Conservation (phyloP, 2,113 vertebrate species). For the Rafetus swinhoei region DNA sequence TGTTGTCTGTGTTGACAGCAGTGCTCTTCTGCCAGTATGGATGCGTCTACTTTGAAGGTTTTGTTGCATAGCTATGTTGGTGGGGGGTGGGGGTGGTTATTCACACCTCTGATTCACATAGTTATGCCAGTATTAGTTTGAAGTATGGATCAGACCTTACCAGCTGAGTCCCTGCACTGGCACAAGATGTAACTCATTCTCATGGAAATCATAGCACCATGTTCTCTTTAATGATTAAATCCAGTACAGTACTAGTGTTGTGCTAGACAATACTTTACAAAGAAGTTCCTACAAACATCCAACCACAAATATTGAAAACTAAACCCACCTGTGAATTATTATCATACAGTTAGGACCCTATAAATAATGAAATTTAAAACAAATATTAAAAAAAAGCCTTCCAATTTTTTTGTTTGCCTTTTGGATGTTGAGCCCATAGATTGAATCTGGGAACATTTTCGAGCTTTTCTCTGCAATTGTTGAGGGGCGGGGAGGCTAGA, state of each 20-base stretch:
- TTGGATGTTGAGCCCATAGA: background rate
- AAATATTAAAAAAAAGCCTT: background rate
- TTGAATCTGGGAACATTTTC: background rate
- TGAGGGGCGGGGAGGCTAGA: background rate
- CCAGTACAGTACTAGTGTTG: background rate
- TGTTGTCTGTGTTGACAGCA: background rate
- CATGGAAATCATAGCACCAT: background rate
- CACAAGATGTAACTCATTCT: background rate
- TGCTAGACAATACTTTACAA: background rate
- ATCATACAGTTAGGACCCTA: background rate
- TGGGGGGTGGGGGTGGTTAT: background rate
- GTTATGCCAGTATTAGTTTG: background rate
- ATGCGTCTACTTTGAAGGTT: background rate
- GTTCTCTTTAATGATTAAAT: background rate
- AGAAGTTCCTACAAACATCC: background rate
- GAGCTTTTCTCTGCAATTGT: background rate
- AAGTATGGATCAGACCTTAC: background rate
- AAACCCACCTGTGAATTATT: too few species aligned
- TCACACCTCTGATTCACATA: background rate
- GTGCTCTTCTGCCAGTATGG: background rate
- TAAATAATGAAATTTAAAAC: background rate
- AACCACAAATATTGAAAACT: background rate
- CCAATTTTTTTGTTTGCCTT: background rate
- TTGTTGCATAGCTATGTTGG: background rate
- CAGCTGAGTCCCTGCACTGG: background rate